phyloP scores from a whole-genome alignment of 2,888 invertebrate species.

The Aspidapion aeneum region DNA sequence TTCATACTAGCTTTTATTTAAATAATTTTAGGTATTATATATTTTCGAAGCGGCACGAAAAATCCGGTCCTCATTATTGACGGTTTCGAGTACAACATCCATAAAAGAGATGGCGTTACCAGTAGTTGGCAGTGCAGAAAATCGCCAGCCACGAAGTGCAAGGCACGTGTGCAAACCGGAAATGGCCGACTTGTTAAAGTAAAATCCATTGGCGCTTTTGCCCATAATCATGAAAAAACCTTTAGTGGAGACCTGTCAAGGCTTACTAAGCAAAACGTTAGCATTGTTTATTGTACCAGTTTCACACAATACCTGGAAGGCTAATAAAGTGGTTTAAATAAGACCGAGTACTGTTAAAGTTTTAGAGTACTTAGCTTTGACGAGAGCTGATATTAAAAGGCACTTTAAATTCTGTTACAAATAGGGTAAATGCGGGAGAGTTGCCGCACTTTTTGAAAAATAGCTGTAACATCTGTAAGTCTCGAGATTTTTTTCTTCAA shows the following conservation, averaged over 20 bases:
- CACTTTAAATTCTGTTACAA: too few species aligned
- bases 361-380: too few species aligned
- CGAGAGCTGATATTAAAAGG: too few species aligned
- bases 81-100: slow-evolving; percentile 11
- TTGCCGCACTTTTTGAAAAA: too few species aligned
- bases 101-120: neutral
- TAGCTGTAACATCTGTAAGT: too few species aligned
- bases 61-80: slow-evolving; percentile 13
- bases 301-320: too few species aligned
- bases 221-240: neutral
- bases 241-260: neutral
- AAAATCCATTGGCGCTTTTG: neutral
- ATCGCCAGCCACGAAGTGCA: neutral
- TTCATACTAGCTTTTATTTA: too few species aligned
- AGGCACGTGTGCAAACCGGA: neutral
- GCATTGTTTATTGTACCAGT: neutral
- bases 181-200: neutral
- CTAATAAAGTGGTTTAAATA: too few species aligned
- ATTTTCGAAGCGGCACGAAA: slow-evolving; percentile 12
- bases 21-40: slow-evolving; percentile 13
- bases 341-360: too few species aligned
- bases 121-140: neutral
- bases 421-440: too few species aligned
- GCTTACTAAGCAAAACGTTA: neutral
- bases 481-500: too few species aligned